Evolutionary conservation across 2,888 invertebrate genomes (phyloP).

Genomic region (Calameuta idolon): DNA sequence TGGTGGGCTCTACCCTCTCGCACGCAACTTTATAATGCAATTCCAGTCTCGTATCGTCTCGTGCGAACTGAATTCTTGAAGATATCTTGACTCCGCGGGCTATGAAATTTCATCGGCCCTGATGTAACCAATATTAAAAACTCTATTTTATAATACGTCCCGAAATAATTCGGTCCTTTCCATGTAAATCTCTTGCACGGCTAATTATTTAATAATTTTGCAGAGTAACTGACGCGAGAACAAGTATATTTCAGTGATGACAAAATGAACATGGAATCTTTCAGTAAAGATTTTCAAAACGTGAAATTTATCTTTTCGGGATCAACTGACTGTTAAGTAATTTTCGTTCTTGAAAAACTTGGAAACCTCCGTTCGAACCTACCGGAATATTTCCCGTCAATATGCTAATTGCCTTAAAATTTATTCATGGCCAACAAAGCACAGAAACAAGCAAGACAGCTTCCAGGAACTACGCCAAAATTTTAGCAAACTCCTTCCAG

Average conservation of each 20-base stretch:
- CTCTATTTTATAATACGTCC: neutral
- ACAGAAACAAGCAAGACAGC: neutral
- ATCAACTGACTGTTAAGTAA: neutral
- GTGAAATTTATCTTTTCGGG: neutral
- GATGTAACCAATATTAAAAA: neutral
- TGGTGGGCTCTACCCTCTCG: neutral
- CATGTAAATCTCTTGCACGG: neutral
- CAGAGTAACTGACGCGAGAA: neutral
- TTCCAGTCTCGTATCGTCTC: neutral
- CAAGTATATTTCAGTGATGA: neutral
- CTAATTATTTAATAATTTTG: neutral
- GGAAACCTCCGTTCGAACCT: neutral
- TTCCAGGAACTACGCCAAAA: slow-evolving; percentile 23
- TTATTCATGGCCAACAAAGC: slow-evolving; percentile 52
- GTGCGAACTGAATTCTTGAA: neutral
- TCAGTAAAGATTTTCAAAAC: neutral
- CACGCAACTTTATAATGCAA: neutral
- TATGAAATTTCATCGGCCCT: neutral
- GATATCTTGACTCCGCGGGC: neutral
- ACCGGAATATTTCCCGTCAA: slow-evolving; percentile 17
- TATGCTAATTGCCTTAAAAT: slow-evolving; percentile 57
- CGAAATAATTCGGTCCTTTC: neutral
- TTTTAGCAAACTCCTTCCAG: slow-evolving; percentile 35
- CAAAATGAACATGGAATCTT: too few relatives aligned
- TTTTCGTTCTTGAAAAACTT: neutral